Base-by-base conservation (phyloP, 1,140 invertebrate genomes). In the Platyscapa corneri region DNA sequence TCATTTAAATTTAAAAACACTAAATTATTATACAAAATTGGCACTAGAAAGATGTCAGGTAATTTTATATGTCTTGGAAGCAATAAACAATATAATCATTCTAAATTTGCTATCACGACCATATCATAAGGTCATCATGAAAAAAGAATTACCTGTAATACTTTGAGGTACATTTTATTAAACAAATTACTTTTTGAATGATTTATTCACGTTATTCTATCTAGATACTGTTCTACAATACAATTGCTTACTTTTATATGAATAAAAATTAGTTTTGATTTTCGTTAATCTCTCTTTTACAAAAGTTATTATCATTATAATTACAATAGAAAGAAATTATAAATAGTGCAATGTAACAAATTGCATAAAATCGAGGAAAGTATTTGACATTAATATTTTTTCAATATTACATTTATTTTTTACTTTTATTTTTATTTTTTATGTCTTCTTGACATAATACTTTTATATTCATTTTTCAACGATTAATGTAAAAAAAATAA, bases 11-110 rank as follows among this genome's bases (percentile, higher is more conserved):
- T 72, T 34, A 76, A 76, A 23, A 76, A 34, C 56, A 46, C 49
- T 83, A 56, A 79, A 83, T 78, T 83, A 39, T 56, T 84, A 80
- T 80, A 75, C 37, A 46, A 23, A 80, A 53, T 85, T 80, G 77
- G 83, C 83, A 80, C 83, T 80, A 85, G 77, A 77, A 80, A 80
- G 77, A 67, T 80, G 75, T 64, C 12, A 34, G 18, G 53, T 80
- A 85, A 80, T 78, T 46, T 37, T 56, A 8, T 74, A n/a, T 60
- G 39, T 83, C 60, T 2, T 77, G 76, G 75, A 78, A 84, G 64
- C 64, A 23, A 64, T 76, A 79, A 79, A 39, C 37, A 30, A 79
- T 67, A 30, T 16, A 16, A 67, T 67, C 12, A 34, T 67, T 34
- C 32, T 67, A n/a, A n/a, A n/a, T n/a, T n/a, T n/a, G n/a, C n/a